Evolutionary conservation across 2,888 invertebrate species (phyloP), one percentile per base, ranked within the genome.

Genomic region (Rhaphigaster nebulosa): DNA sequence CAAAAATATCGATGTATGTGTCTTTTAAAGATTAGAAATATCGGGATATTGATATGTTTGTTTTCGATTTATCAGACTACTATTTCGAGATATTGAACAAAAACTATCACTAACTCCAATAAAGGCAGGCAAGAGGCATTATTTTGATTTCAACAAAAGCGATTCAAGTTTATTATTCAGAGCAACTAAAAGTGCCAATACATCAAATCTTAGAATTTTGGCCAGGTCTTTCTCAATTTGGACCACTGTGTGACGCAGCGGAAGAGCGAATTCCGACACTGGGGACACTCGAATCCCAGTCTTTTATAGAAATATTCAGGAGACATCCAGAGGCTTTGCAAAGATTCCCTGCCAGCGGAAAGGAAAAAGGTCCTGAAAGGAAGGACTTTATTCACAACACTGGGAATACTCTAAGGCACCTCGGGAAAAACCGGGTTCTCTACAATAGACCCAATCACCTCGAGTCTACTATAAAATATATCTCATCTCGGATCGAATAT

Each of bases 371-470:
- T 65, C 29, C 29, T 29, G 29, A 65, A 34, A 65, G 65, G 65
- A 76, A 76, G 70, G 70, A 76, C 70, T 76, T 76, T 76, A 76
- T 76, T 76, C 34, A 76, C 15, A 23, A 38, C 34, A 29, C 8
- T 38, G 70, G 70, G 70, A 76, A 76, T 76, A 76, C 70, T 38
- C 38, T 15, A 8, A 65, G 65, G 70, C 8, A 38, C 29, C 70
- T 60, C 60, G 29, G 13, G 10, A 1, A 29, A 12, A 60, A 10
- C 60, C n/a, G 60, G 60, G 60, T 60, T 60, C 70, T 20, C 70
- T 76, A 76, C 70, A 76, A 76, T 76, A 38, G 70, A 20, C 23
- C 70, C 70, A 76, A 76, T 76, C 70, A 76, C 70, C 38, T 38
- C 34, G 5, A 38, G 34, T 38, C 70, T 76, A 76, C 70, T 38